phyloP scores from a whole-genome alignment of 2,797 vertebrate species.

The Periparus ater region DNA sequence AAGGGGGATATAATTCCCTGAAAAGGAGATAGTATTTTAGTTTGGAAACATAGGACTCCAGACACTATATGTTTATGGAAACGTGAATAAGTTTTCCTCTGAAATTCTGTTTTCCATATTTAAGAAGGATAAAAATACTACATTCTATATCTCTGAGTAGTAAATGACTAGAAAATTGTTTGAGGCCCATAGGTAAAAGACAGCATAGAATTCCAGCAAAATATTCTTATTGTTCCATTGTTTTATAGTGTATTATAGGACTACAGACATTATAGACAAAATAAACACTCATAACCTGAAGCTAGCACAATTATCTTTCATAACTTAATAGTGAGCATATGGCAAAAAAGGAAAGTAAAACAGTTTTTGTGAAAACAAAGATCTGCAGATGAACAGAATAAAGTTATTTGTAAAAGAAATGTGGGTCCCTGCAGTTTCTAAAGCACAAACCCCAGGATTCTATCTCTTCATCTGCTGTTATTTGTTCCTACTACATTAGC shows the following conservation, averaged over 20 bases:
- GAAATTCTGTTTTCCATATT: neutral
- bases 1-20: neutral
- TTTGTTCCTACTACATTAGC: neutral
- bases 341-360: constrained; percentile 10
- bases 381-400: neutral
- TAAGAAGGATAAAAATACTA: neutral
- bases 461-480: neutral
- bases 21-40: neutral
- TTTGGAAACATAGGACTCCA: neutral
- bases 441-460: neutral
- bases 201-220: neutral
- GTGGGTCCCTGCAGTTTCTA: neutral
- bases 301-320: neutral
- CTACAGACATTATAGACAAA: neutral
- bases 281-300: neutral
- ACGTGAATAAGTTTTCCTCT: neutral
- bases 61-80: neutral
- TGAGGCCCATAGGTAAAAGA: neutral
- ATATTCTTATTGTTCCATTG: neutral
- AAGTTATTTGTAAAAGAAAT: neutral
- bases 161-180: neutral
- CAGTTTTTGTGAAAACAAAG: neutral
- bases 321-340: constrained; percentile 16
- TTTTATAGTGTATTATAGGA: neutral
- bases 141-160: neutral